A percentile compares a stretch with the other conserved stretches of the same genome.
phyloP scores from a whole-genome alignment of 2,888 invertebrate genomes.

The Pterobdella sp. region DNA sequence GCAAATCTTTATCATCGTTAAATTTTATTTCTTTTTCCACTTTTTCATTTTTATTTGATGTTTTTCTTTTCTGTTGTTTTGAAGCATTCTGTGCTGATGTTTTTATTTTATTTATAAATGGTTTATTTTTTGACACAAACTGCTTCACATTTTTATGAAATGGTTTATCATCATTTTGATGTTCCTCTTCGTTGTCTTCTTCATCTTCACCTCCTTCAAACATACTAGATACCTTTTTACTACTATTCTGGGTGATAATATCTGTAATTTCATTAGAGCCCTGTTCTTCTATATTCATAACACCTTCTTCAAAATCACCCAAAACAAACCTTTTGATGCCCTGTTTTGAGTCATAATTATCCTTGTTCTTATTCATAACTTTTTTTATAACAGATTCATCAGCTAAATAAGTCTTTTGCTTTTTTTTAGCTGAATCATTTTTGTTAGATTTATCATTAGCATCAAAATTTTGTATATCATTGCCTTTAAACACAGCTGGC shows the following conservation, averaged over 20 bases:
- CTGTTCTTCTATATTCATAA: background rate
- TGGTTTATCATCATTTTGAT: background rate
- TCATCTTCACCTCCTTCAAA: constrained; percentile 13
- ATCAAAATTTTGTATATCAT: too few species aligned
- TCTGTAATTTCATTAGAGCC: too few species aligned
- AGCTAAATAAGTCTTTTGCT: background rate
- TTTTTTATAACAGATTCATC: background rate
- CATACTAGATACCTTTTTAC: background rate
- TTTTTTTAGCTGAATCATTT: background rate
- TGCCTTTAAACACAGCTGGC: background rate
- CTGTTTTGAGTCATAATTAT: background rate
- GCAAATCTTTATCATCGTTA: background rate
- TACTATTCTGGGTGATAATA: too few species aligned
- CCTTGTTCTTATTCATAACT: background rate
- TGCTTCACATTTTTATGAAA: background rate
- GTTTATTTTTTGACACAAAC: too few species aligned
- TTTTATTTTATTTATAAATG: too few species aligned
- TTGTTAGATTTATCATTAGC: too few species aligned
- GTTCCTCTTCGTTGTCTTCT: background rate
- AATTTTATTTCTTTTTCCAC: too few species aligned
- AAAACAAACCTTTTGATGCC: constrained; percentile 8
- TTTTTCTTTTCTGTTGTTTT: too few species aligned
- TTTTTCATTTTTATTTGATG: too few species aligned
- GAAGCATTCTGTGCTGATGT: too few species aligned
- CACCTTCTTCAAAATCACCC: background rate